These are phyloP conservation scores for Amniataba percoides DNA, from an alignment of 2,797 vertebrate genomes.

Conservation along the genomic window DNA sequence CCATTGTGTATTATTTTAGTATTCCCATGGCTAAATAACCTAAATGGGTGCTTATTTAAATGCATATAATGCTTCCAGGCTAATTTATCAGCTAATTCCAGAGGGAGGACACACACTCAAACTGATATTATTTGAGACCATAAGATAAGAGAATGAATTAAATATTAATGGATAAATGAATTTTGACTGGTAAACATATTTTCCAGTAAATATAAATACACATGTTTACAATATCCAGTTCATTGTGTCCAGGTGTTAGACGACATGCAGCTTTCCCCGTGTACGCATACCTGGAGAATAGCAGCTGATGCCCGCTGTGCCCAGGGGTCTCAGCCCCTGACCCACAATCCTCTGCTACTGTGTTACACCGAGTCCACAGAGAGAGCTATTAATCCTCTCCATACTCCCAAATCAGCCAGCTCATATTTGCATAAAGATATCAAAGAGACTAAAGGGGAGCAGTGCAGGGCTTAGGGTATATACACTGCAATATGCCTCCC, in stretches of 20 bases:
- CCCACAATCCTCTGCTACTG: constrained; percentile 67
- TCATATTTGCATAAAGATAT: constrained; percentile 81
- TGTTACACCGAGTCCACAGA: constrained; percentile 59
- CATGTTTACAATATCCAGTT: not conserved
- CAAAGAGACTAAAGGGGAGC: constrained; percentile 67
- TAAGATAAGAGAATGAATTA: constrained; percentile 44
- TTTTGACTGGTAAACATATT: constrained; percentile 27
- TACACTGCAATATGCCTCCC: constrained; percentile 37
- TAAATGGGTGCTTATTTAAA: constrained; percentile 74
- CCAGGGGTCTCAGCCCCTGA: constrained; percentile 60
- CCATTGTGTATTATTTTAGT: constrained; percentile 62
- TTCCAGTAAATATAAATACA: constrained; percentile 14
- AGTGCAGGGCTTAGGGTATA: constrained; percentile 45
- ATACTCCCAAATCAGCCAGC: constrained; percentile 64
- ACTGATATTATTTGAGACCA: constrained; percentile 44
- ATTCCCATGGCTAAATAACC: constrained; percentile 72
- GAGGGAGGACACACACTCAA: constrained; percentile 38
- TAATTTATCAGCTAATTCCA: constrained; percentile 73
- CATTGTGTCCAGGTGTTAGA: constrained; percentile 50
- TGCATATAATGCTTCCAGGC: constrained; percentile 69
- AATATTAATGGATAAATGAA: constrained; percentile 52
- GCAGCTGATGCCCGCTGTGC: constrained; percentile 68
- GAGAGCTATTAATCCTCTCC: constrained; percentile 69
- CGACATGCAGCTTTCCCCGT: not conserved
- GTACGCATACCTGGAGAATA: constrained; percentile 52